Evolutionary conservation across 2,113 vertebrate species (phyloP).

Genomic region (Spermophilus dauricus): DNA sequence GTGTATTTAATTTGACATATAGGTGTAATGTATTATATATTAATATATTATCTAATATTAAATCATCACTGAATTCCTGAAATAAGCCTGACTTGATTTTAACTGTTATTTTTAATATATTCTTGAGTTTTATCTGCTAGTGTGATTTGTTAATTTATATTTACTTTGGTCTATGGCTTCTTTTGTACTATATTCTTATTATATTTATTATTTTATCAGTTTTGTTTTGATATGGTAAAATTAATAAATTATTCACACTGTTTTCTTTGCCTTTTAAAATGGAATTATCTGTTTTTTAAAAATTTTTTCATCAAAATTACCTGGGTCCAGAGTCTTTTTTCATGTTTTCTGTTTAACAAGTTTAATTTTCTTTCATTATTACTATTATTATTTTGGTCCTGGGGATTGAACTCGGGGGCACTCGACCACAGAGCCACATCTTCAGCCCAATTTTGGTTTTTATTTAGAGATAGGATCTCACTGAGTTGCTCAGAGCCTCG

Average conservation of each 20-base stretch:
- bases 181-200: not conserved
- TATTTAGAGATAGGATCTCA: no score
- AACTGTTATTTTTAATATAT: slow-evolving; percentile 6
- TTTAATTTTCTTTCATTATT: slow-evolving; percentile 24
- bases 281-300: slow-evolving; percentile 1
- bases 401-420: no score
- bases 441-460: no score
- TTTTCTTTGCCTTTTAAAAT: slow-evolving; percentile 1
- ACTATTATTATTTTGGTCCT: no score
- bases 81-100: not conserved
- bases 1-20: slow-evolving; percentile 23
- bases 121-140: slow-evolving; percentile 7
- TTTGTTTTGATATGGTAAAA: not conserved
- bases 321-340: not conserved
- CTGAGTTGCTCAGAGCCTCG: no score
- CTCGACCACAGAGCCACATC: no score
- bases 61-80: not conserved
- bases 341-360: not conserved
- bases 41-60: not conserved
- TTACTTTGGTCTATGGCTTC: not conserved
- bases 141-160: slow-evolving; percentile 23
- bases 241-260: not conserved
- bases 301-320: not conserved
- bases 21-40: not conserved
- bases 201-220: not conserved